Percentiles rank a stretch among this genome's conserved stretches.
Evolutionary conservation across 2,888 invertebrate species (phyloP).

Genomic region (Folsomia candida): DNA sequence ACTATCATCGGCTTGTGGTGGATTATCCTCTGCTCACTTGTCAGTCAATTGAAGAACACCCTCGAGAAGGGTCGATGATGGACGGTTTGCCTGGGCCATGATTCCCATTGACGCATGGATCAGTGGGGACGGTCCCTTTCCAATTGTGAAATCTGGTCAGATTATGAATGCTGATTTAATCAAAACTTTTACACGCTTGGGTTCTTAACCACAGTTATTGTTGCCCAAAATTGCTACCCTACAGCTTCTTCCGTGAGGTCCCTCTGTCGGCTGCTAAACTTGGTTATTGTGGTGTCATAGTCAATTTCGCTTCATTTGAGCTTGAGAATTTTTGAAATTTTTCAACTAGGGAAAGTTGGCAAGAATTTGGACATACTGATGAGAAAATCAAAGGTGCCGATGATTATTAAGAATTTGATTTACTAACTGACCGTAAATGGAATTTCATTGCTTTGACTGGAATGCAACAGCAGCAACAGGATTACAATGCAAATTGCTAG

Average conservation of each 20-base stretch:
- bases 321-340: conserved; percentile 8
- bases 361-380: too few relatives aligned
- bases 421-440: background rate
- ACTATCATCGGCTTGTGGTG: background rate
- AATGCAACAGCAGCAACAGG: too few relatives aligned
- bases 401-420: too few relatives aligned
- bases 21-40: background rate
- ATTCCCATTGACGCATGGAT: conserved; percentile 10
- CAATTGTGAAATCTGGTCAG: conserved; percentile 10
- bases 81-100: background rate
- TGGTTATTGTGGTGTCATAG: background rate
- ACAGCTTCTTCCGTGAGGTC: background rate
- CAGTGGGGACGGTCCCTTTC: conserved; percentile 11
- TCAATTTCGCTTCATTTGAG: conserved; percentile 12
- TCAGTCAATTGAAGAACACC: conserved; percentile 5
- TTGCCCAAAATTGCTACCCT: background rate
- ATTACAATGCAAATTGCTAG: too few relatives aligned
- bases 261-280: conserved; percentile 5
- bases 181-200: too few relatives aligned
- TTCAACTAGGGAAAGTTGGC: too few relatives aligned
- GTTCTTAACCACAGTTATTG: background rate
- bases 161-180: conserved; percentile 14
- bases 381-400: too few relatives aligned
- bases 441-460: too few relatives aligned
- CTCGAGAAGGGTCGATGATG: conserved; percentile 10